These are phyloP conservation scores for Caenorhabditis virilis DNA, from an alignment of 2,888 invertebrate genomes.

Conservation along the genomic window DNA sequence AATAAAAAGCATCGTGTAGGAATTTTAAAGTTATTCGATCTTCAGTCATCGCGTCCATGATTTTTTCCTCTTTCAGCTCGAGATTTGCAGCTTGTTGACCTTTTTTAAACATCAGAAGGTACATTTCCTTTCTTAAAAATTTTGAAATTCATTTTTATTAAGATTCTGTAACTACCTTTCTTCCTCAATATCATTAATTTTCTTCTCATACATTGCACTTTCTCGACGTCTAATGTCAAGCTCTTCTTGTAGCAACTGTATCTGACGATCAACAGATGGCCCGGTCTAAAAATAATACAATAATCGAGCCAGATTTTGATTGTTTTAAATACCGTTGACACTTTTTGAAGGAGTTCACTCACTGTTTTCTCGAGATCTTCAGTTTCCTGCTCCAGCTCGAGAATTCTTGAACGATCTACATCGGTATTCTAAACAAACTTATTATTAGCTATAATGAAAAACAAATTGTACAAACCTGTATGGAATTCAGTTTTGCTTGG, in stretches of 20 bases:
- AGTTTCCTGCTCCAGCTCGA: constrained; percentile 32
- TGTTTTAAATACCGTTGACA: constrained; percentile 13
- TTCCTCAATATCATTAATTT: constrained; percentile 62
- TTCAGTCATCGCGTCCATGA: constrained; percentile 72
- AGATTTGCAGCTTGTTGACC: constrained; percentile 66
- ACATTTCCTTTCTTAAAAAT: constrained; percentile 59
- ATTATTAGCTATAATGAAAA: background rate
- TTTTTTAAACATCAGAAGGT: constrained; percentile 68
- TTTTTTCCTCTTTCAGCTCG: constrained; percentile 50
- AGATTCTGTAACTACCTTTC: constrained; percentile 41
- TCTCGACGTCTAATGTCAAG: constrained; percentile 52
- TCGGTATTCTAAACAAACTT: background rate
- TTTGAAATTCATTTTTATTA: background rate
- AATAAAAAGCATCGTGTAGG: constrained; percentile 88
- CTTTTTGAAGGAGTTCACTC: constrained; percentile 21
- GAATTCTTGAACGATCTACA: constrained; percentile 26
- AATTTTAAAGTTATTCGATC: constrained; percentile 90
- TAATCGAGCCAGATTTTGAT: background rate
- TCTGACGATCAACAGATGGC: constrained; percentile 18
- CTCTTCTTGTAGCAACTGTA: constrained; percentile 42
- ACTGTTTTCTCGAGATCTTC: constrained; percentile 34
- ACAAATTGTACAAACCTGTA: constrained; percentile 1
- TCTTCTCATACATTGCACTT: constrained; percentile 65
- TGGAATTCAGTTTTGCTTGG: constrained; percentile 25
- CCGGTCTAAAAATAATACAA: constrained; percentile 7